Evolutionary conservation across 2,888 invertebrate genomes (phyloP).

Genomic region (Idaea biselata): DNA sequence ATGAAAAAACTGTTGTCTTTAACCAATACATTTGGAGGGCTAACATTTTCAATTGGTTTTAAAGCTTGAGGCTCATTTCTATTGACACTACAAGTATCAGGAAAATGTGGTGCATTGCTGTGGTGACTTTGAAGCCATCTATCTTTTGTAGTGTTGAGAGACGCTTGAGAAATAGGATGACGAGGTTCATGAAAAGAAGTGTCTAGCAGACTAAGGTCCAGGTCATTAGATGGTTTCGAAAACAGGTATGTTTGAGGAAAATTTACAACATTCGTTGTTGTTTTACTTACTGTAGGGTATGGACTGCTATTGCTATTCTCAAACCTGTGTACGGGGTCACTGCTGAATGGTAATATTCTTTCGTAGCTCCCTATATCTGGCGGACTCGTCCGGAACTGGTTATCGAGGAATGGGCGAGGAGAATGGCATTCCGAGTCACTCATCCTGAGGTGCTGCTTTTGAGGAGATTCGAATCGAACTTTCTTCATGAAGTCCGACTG

Average conservation of each 20-base stretch:
- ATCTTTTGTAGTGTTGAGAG: slow-evolving; percentile 21
- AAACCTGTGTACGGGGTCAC: slow-evolving; percentile 59
- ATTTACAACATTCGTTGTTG: slow-evolving; percentile 15
- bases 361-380: slow-evolving; percentile 36
- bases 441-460: slow-evolving; percentile 43
- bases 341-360: slow-evolving; percentile 45
- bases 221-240: slow-evolving; percentile 58
- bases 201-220: slow-evolving; percentile 68
- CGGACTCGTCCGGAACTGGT: slow-evolving; percentile 35
- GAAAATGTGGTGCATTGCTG: neutral
- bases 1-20: slow-evolving; percentile 63
- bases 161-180: slow-evolving; percentile 29
- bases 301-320: slow-evolving; percentile 62
- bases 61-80: slow-evolving; percentile 28
- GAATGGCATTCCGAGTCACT: slow-evolving; percentile 66
- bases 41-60: slow-evolving; percentile 40
- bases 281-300: slow-evolving; percentile 56
- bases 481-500: slow-evolving; percentile 59
- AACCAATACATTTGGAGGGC: slow-evolving; percentile 43
- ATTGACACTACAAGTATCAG: neutral
- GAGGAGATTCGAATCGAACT: slow-evolving; percentile 64
- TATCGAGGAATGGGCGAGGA: slow-evolving; percentile 62
- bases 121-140: neutral
- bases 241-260: slow-evolving; percentile 29
- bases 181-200: slow-evolving; percentile 40